Base-by-base conservation (phyloP, 2,888 invertebrate species). In the Arrhopalites spinosus region DNA sequence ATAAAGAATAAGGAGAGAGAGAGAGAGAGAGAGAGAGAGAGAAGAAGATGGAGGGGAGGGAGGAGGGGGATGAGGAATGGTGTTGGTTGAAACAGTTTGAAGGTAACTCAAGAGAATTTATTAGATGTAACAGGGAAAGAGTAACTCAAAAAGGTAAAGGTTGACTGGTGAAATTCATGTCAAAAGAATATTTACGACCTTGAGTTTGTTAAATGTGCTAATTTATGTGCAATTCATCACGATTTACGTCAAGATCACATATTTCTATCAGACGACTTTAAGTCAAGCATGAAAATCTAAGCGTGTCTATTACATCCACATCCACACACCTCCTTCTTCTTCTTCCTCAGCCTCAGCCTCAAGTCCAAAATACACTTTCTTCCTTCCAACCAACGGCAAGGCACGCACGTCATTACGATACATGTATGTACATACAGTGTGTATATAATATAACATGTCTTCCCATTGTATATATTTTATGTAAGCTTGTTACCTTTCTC, bases 201-300 rank as follows among this genome's bases (percentile, higher is more conserved):
- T n/a, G n/a, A n/a, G n/a, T n/a, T n/a, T n/a, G n/a, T n/a, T n/a
- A n/a, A n/a, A n/a, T n/a, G n/a, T n/a, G n/a, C n/a, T n/a, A n/a
- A n/a, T n/a, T n/a, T n/a, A n/a, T 71, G 76, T 75, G 77, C 80
- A 74, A 80, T 80, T 78, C 80, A 80, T 80, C 80, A 80, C 79
- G 80, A 78, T 80, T 78, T 78, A 76, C 77, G 78, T 78, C 80
- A 80, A 47, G 71, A 78, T 78, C 78, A 78, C 80, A 77, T 76
- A 77, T 76, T 70, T 20, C 72, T 72, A 36, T 43, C 63, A 72
- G 53, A 20, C 63, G 1, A 27, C 30, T 17, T 27, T 20, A 2
- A 13, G 13, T 64, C 36, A 64, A 64, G 2, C 64, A 64, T 64
- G 64, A 64, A 61, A 64, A n/a, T 36, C 36, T 25, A 23, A 45